These are phyloP conservation scores for Eueides isabella DNA, from an alignment of 1,140 invertebrate genomes.

Conservation along the genomic window DNA sequence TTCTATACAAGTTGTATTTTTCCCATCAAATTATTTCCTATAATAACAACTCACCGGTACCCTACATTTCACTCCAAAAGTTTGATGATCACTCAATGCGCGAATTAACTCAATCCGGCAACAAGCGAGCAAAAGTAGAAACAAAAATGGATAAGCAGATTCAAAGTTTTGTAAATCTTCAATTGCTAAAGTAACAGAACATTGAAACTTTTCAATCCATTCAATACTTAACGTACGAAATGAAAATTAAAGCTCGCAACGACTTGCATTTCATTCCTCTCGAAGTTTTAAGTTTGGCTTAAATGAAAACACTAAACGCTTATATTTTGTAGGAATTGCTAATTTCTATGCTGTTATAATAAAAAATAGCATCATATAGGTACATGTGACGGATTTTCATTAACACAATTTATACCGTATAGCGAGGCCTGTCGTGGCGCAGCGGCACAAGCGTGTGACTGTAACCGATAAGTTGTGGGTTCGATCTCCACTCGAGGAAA, in stretches of 20 bases:
- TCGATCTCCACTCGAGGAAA: no score
- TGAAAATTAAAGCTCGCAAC: neutral
- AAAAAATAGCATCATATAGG: neutral
- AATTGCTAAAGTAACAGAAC: neutral
- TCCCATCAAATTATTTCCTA: no score
- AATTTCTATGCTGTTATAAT: neutral
- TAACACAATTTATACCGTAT: no score
- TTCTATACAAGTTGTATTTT: no score
- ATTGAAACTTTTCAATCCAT: constrained; percentile 1
- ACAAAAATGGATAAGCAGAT: constrained; percentile 24
- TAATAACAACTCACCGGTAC: no score
- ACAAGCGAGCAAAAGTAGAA: neutral
- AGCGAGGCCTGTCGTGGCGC: no score
- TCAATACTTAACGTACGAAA: neutral
- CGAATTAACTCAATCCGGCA: constrained; percentile 12
- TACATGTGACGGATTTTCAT: no score
- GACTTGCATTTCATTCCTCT: neutral
- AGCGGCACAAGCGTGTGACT: no score
- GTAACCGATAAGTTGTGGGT: no score
- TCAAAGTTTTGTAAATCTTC: constrained; percentile 22
- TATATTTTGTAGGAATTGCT: neutral
- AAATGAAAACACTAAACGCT: neutral
- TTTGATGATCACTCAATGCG: neutral
- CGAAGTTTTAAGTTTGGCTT: neutral
- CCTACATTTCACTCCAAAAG: neutral